Percentiles rank a stretch among this genome's conserved stretches.
Conservation (phyloP, 1,140 invertebrate species). For the Lepidurus packardi region DNA sequence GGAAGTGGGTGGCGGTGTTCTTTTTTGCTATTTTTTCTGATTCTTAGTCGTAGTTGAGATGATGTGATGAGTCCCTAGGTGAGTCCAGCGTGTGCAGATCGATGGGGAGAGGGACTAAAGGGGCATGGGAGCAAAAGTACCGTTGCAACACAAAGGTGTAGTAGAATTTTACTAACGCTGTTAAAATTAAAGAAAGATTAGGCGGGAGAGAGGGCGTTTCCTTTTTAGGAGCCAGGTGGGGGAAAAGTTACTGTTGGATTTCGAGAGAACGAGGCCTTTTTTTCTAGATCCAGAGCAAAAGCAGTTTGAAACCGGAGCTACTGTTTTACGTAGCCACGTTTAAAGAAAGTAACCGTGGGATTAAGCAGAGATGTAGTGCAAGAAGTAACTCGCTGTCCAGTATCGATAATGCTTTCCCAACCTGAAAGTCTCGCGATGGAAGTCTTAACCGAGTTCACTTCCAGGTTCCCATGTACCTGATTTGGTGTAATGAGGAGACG, state of each 20-base stretch:
- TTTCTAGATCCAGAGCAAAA: not conserved
- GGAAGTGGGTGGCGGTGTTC: slow-evolving; percentile 17
- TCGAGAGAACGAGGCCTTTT: not conserved
- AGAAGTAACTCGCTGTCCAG: not conserved
- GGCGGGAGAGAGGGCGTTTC: not conserved
- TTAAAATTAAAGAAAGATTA: not conserved
- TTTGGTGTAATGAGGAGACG: slow-evolving; percentile 18
- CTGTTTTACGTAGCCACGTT: not conserved
- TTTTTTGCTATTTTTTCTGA: not conserved
- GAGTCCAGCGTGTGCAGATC: slow-evolving; percentile 17
- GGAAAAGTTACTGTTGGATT: not conserved
- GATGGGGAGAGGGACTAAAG: slow-evolving; percentile 5
- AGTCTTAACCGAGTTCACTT: slow-evolving; percentile 1
- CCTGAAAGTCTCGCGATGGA: slow-evolving; percentile 13
- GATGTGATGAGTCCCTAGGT: slow-evolving; percentile 21
- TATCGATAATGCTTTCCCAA: slow-evolving; percentile 22
- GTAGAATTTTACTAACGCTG: not conserved
- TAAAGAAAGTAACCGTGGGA: not conserved
- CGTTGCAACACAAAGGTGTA: not conserved
- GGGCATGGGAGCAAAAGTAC: not conserved
- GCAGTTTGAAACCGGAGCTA: not conserved
- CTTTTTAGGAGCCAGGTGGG: not conserved
- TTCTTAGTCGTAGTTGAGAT: slow-evolving; percentile 19
- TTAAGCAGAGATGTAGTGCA: not conserved
- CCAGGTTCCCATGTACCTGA: slow-evolving; percentile 18